Evolutionary conservation across 2,888 invertebrate genomes (phyloP), one percentile per base, ranked within the genome.

Genomic region (Hemistola chrysoprasaria): DNA sequence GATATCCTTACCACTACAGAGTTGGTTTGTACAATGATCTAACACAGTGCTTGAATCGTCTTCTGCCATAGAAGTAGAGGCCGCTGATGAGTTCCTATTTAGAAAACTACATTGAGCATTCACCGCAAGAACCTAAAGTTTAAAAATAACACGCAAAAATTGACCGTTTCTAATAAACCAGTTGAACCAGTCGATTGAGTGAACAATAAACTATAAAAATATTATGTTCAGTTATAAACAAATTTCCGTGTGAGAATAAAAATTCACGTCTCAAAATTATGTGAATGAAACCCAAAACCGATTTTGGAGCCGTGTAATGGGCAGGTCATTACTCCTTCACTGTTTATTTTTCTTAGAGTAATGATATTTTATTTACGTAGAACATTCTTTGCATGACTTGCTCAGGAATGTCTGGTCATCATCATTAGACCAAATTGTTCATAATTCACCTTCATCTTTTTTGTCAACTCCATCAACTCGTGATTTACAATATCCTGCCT

Each of bases 311-410:
- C 39, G 41, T 46, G 34, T 50, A 46, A 54, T 52, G 42, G 43
- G 38, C 31, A 49, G 48, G 48, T 47, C 39, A 50, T 56, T 56
- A 50, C 45, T 40, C 44, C 47, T 54, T 40, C 22, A 16, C 47
- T 52, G 47, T 51, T 50, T 71, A 58, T 66, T 61, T 62, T 65
- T 59, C 62, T 63, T 58, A 58, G 62, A 58, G 66, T 72, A 81
- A 80, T 76, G 67, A 69, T 71, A 67, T 73, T 71, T 71, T 77
- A 71, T 75, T 73, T 76, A 72, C 67, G 62, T 58, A 62, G 63
- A 60, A 68, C 78, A 83, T 82, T 82, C 80, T 71, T 73, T 46
- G 70, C 67, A 63, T 77, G 69, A 71, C 71, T 65, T 59, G 58
- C 54, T 40, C 50, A 68, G 65, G 71, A 77, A 71, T 72, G 59